Evolutionary conservation across 2,797 vertebrate species (phyloP), one percentile per base, ranked within the genome.

Genomic region (Jordanella pulchra): DNA sequence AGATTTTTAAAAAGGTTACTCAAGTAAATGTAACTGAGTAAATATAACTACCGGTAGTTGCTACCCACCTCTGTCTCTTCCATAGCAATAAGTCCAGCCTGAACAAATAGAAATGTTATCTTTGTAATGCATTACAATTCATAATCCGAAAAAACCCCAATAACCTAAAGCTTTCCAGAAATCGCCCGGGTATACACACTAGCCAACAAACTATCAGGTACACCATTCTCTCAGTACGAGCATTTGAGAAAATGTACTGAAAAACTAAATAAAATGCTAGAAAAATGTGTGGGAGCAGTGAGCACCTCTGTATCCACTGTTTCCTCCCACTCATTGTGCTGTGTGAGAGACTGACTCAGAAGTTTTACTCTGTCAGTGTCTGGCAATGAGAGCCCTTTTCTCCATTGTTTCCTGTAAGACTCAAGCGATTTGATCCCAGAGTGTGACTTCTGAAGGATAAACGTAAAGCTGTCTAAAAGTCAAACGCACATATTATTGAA

Each of bases 321-420:
- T 71, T 90, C 90, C 87, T 88, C 88, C 89, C 79, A 92, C 88
- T 88, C 90, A 47, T 70, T 68, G 76, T 25, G 67, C 83, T 80
- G 53, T 74, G 79, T 71, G 81, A 56, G 25, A 73, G 13, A 66
- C 71, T 67, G 84, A 87, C 69, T 58, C 76, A 83, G 75, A 86
- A 84, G 84, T 75, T 87, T 84, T 78, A 75, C 77, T 88, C 84
- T 92, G 90, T 91, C 84, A 79, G 88, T 77, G 73, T 68, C 72
- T 73, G 60, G 75, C 80, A 71, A 82, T 81, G 75, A 76, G 76
- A 85, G 66, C 72, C 69, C 71, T 83, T 87, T 89, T 90, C 77
- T 88, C 84, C 84, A 76, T 73, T 73, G 71, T 83, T 89, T 75
- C 78, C 75, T 86, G 42, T 55, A 84, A 84, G 81, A 87, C 80